phyloP scores from a whole-genome alignment of 64 coral and sea anemone species.

The Acropora tenuis region DNA sequence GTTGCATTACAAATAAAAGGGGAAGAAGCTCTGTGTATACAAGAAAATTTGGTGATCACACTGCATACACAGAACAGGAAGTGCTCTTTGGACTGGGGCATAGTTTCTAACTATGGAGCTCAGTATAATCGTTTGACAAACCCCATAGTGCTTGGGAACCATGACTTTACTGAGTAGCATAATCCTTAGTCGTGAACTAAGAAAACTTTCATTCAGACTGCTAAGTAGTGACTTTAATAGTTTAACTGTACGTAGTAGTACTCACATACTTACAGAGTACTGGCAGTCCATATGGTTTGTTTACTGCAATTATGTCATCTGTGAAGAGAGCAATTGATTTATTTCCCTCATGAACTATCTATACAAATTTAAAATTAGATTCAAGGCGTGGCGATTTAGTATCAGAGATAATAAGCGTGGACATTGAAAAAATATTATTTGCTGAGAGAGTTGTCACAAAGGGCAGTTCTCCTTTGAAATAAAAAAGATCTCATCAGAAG shows the following conservation, averaged over 20 bases:
- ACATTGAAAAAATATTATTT: background rate
- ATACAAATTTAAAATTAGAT: background rate
- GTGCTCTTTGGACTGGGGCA: no score
- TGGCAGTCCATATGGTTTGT: constrained; percentile 96
- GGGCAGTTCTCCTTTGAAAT: no score
- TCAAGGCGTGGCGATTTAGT: background rate
- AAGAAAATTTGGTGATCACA: no score
- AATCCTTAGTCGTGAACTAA: no score
- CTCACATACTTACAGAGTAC: constrained; percentile 82
- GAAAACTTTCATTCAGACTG: no score
- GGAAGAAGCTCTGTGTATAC: no score
- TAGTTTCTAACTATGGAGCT: no score
- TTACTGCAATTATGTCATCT: constrained; percentile 95
- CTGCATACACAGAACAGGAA: no score
- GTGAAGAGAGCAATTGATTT: background rate
- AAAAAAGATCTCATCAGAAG: background rate
- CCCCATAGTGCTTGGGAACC: no score
- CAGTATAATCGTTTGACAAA: no score
- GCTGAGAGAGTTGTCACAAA: no score
- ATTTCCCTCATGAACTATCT: background rate
- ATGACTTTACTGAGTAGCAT: no score
- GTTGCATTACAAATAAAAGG: background rate
- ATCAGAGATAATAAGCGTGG: background rate
- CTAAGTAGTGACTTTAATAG: background rate
- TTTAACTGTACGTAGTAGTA: background rate